Conservation (phyloP, 2,888 invertebrate species). For the Drosophila setosimentum region DNA sequence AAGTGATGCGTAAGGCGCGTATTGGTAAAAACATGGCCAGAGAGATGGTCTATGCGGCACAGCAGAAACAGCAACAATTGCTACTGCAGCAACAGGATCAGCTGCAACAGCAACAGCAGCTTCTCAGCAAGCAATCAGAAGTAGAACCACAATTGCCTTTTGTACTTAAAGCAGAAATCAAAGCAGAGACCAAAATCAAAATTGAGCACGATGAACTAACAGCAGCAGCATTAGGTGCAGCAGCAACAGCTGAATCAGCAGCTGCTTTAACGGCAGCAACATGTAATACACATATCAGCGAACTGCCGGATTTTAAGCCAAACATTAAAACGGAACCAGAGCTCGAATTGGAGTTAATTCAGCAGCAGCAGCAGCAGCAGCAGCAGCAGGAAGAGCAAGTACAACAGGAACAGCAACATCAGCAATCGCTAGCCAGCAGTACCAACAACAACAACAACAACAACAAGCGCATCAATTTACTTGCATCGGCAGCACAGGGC, state of each 20-base stretch:
- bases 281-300: conserved; percentile 67
- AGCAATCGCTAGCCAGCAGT: conserved; percentile 16
- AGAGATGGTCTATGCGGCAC: conserved; percentile 85
- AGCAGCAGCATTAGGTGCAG: conserved; percentile 29
- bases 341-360: conserved; percentile 25
- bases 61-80: conserved; percentile 55
- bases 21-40: conserved; percentile 90
- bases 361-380: conserved; percentile 4
- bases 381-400: conserved; percentile 16
- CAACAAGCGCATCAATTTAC: conserved; percentile 80
- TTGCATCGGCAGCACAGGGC: conserved; percentile 66
- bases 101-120: conserved; percentile 34
- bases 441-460: conserved; percentile 10
- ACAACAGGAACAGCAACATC: conserved; percentile 2
- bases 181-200: conserved; percentile 84
- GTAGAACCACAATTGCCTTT: conserved; percentile 72
- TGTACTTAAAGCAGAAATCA: conserved; percentile 83
- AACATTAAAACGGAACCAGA: conserved; percentile 83
- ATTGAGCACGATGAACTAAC: conserved; percentile 79
- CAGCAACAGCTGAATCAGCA: conserved; percentile 11
- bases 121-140: conserved; percentile 29
- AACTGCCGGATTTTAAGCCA: conserved; percentile 79
- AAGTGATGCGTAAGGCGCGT: conserved; percentile 86
- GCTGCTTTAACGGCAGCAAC: conserved; percentile 31
- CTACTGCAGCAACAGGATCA: conserved; percentile 33